Evolutionary conservation across 2,113 vertebrate genomes (phyloP).

Genomic region (Sebastes fasciatus): DNA sequence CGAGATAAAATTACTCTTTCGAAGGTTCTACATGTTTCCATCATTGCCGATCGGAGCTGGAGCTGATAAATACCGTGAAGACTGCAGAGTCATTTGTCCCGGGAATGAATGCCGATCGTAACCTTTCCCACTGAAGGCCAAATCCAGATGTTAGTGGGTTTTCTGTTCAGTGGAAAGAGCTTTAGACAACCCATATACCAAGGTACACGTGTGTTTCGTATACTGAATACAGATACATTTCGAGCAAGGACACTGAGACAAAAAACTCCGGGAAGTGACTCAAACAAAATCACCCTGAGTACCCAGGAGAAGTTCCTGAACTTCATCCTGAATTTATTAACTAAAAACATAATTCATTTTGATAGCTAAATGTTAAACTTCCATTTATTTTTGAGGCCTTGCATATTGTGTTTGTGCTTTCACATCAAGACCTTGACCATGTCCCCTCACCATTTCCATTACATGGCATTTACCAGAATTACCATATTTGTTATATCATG

Average conservation of each 20-base stretch:
- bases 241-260: neutral
- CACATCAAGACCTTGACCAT: constrained; percentile 3
- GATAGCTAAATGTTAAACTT: constrained; percentile 34
- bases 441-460: constrained; percentile 43
- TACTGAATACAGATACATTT: constrained; percentile 10
- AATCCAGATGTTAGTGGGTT: no score
- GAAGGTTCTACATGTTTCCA: no score
- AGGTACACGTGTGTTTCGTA: neutral
- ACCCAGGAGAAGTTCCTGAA: neutral
- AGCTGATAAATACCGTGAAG: no score
- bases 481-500: constrained; percentile 15
- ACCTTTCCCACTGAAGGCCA: no score
- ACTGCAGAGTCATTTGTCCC: no score
- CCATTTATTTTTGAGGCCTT: constrained; percentile 1
- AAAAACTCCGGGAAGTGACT: neutral
- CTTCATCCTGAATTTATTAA: neutral
- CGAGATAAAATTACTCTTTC: no score
- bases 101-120: no score
- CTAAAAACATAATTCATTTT: constrained; percentile 1
- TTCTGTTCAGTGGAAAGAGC: no score
- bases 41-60: no score
- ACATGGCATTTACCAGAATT: constrained; percentile 37
- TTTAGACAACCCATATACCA: constrained; percentile 1
- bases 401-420: neutral
- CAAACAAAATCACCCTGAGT: neutral